These are phyloP conservation scores for Spisula subtruncata DNA, from an alignment of 2,888 invertebrate species.

Conservation along the genomic window DNA sequence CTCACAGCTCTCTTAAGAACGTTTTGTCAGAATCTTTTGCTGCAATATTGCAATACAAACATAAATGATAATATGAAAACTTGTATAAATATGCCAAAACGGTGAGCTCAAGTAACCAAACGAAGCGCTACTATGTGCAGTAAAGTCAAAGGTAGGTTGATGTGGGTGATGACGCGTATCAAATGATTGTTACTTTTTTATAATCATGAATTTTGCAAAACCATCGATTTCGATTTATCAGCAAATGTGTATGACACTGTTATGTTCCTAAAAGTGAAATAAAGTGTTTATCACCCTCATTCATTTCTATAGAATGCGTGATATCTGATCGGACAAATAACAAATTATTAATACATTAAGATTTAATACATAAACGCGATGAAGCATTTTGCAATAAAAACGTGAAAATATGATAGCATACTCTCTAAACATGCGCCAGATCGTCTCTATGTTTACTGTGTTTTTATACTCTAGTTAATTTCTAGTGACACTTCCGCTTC, in stretches of 20 bases:
- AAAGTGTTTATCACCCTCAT: neutral
- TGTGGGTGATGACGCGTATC: too few relatives aligned
- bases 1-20: too few relatives aligned
- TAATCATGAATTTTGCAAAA: too few relatives aligned
- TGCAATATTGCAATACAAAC: neutral
- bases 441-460: neutral
- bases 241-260: neutral
- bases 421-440: neutral
- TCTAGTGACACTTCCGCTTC: neutral
- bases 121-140: too few relatives aligned
- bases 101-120: too few relatives aligned
- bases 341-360: slow-evolving; percentile 19
- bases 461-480: neutral
- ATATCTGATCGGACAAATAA: neutral
- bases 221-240: neutral
- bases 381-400: neutral
- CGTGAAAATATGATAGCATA: neutral
- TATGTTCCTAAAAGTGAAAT: neutral
- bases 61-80: too few relatives aligned
- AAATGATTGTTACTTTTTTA: too few relatives aligned
- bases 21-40: neutral
- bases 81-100: too few relatives aligned
- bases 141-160: too few relatives aligned
- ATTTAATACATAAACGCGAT: slow-evolving; percentile 4
- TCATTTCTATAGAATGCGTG: neutral